Evolutionary conservation across 2,888 invertebrate genomes (phyloP), one percentile per base, ranked within the genome.

Genomic region (Drosophila infuscata): DNA sequence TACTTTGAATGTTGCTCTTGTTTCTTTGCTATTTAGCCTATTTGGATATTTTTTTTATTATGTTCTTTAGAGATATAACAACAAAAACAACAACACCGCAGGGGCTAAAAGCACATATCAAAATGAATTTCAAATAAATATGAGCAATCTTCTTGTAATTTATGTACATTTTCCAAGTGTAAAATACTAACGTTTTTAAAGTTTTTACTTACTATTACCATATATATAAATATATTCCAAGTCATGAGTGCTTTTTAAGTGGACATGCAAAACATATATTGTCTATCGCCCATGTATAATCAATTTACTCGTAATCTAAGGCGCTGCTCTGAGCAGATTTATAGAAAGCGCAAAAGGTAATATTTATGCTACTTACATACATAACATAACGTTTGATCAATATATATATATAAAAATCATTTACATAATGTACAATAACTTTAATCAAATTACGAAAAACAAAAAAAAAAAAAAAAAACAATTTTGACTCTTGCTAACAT

Each of bases 31-130:
- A 73, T 60, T 77, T 88, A 83, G 88, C 74, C 81, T 65, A 56
- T 79, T 71, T 64, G 52, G 29, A 67, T 66, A 76, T 54, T 60
- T 67, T 71, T 51, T 74, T 71, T 29, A 49, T 70, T 72, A 11
- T 64, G 62, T 86, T 73, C 72, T 30, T 85, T 83, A 81, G 81
- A 62, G 69, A 79, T 85, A 85, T 87, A 85, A 86, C 87, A 87
- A 86, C 83, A 86, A 83, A 88, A 86, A 86, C 83, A 86, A 83
- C 82, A 84, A 88, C 83, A 87, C 77, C 69, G 74, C 76, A 87
- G 82, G 82, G 82, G 83, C 76, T 78, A 64, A 58, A 82, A 82
- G 81, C 83, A 85, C 83, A 63, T 59, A 71, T 52, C 38, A 49
- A 66, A 66, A 62, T 30, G 57, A 62, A 51, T 74, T 65, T 68